Conservation (phyloP, 30 jellyfish, hydroid and myxozoan species). For the Clytia hemisphaerica region DNA sequence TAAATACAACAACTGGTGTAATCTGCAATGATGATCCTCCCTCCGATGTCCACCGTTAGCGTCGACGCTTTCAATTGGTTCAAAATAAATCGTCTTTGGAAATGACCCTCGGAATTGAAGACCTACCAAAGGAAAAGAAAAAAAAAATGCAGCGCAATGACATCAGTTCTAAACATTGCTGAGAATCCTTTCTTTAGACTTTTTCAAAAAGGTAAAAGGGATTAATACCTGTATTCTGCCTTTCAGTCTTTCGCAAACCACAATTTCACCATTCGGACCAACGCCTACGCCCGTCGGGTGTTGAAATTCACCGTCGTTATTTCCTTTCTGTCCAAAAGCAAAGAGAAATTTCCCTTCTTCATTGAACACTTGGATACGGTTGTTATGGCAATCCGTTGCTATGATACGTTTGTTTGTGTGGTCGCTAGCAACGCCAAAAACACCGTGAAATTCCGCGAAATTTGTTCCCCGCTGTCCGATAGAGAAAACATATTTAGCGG, state of each 20-base stretch:
- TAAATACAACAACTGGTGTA: conserved; percentile 84
- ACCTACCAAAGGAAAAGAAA: conserved; percentile 41
- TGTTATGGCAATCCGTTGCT: conserved; percentile 87
- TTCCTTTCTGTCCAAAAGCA: conserved; percentile 75
- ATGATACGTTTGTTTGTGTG: conserved; percentile 56
- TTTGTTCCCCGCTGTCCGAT: conserved; percentile 76
- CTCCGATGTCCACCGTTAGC: conserved; percentile 60
- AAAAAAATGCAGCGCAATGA: neutral
- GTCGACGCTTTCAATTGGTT: conserved; percentile 90
- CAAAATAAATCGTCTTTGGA: conserved; percentile 75
- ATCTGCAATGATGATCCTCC: conserved; percentile 93
- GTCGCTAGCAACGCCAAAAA: conserved; percentile 82
- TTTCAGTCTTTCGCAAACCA: conserved; percentile 87
- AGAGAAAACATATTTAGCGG: conserved; percentile 34
- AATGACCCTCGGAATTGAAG: conserved; percentile 58
- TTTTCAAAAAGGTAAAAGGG: neutral
- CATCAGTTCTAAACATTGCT: neutral
- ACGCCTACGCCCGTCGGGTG: conserved; percentile 96
- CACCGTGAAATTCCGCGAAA: conserved; percentile 83
- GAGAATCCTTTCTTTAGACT: neutral
- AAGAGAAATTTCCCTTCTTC: conserved; percentile 82
- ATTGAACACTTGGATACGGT: conserved; percentile 85
- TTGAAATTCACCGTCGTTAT: conserved; percentile 87
- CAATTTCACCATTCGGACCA: conserved; percentile 79
- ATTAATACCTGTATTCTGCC: conserved; percentile 78